Conservation (phyloP, 2,888 invertebrate species). For the Agonum fuliginosum region DNA sequence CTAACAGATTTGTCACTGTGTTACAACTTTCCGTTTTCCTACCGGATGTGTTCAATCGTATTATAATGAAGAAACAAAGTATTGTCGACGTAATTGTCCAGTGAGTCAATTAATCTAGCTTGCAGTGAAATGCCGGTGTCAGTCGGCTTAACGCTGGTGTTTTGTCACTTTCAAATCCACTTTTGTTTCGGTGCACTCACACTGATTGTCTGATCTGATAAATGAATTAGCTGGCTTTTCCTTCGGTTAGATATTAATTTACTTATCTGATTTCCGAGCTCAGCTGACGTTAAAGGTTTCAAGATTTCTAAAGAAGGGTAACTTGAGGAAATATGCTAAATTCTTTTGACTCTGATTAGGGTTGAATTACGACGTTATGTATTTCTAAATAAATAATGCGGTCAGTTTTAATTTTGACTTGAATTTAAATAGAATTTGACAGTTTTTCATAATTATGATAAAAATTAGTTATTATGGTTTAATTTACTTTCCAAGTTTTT, state of each 20-base stretch:
- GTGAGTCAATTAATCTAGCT: slow-evolving; percentile 39
- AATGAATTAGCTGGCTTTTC: slow-evolving; percentile 5
- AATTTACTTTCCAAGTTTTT: too few species aligned
- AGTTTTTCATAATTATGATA: too few species aligned
- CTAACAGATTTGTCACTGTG: slow-evolving; percentile 1
- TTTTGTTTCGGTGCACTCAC: slow-evolving; percentile 39
- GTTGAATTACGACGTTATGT: too few species aligned
- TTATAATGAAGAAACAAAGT: slow-evolving; percentile 32
- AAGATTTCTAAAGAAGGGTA: not conserved
- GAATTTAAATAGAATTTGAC: too few species aligned
- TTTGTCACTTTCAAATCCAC: slow-evolving; percentile 45
- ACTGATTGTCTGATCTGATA: slow-evolving; percentile 21
- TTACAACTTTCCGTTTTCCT: not conserved
- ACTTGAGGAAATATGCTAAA: not conserved
- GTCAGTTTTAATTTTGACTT: too few species aligned
- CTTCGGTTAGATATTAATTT: slow-evolving; percentile 25
- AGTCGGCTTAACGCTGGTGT: slow-evolving; percentile 26
- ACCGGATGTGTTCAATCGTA: not conserved
- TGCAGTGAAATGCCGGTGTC: slow-evolving; percentile 24
- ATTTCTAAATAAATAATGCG: too few species aligned
- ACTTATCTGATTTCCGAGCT: not conserved
- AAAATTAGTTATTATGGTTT: too few species aligned
- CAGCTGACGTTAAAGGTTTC: not conserved
- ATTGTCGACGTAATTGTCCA: slow-evolving; percentile 31
- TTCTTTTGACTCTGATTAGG: too few species aligned